A percentile compares a stretch with the other conserved stretches of the same genome.
Evolutionary conservation across 2,888 invertebrate species (phyloP).

Genomic region (Philereme vetulata): DNA sequence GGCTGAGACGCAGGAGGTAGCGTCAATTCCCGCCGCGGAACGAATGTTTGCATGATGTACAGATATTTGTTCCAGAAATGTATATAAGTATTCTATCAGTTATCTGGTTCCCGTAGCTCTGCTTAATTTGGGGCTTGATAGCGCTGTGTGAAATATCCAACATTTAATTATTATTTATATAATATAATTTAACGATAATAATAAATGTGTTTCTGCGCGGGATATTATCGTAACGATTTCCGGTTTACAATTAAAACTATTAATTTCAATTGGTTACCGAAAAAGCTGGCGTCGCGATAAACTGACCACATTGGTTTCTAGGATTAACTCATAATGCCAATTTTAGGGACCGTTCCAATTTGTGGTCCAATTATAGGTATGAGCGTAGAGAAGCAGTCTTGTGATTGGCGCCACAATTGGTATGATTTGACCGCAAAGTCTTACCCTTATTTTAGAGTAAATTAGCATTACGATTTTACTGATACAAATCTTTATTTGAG

Average conservation of each 20-base stretch:
- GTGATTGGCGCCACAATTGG: too few species aligned
- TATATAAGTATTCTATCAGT: too few species aligned
- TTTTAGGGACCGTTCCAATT: constrained; percentile 6
- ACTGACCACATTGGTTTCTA: constrained; percentile 29
- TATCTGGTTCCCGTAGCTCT: too few species aligned
- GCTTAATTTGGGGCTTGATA: too few species aligned
- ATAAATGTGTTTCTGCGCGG: constrained; percentile 5
- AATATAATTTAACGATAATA: not conserved
- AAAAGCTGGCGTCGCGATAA: constrained; percentile 13
- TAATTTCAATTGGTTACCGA: constrained; percentile 21
- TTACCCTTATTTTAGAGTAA: not conserved
- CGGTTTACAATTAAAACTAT: constrained; percentile 18
- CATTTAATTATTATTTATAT: too few species aligned
- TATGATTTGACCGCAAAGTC: not conserved
- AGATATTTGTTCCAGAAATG: too few species aligned
- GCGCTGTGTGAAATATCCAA: too few species aligned
- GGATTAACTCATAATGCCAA: constrained; percentile 10
- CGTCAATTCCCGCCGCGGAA: too few species aligned
- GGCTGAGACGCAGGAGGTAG: too few species aligned
- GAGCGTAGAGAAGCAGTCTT: not conserved
- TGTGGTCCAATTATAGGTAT: not conserved
- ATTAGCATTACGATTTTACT: too few species aligned
- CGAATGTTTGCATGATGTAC: too few species aligned
- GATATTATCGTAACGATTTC: constrained; percentile 10
- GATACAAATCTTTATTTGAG: too few species aligned